These are phyloP conservation scores for Archilochus colubris DNA, from an alignment of 2,113 vertebrate genomes.

Conservation along the genomic window DNA sequence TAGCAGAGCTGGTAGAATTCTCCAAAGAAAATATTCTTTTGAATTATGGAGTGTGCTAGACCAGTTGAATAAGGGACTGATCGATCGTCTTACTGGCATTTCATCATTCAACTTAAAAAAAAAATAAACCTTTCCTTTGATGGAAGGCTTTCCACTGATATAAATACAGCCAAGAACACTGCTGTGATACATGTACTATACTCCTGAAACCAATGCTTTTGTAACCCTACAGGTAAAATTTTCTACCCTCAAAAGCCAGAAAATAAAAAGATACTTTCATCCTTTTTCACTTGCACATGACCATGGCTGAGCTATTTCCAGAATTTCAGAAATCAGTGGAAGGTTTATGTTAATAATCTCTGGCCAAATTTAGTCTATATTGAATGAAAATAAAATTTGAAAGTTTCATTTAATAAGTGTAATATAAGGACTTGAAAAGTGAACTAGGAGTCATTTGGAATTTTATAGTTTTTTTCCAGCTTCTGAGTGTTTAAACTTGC, in stretches of 20 bases:
- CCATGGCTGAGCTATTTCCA: neutral
- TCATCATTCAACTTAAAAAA: neutral
- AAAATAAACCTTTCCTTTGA: neutral
- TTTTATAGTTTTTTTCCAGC: neutral
- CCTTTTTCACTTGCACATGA: neutral
- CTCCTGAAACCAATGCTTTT: neutral
- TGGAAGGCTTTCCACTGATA: neutral
- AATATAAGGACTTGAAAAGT: neutral
- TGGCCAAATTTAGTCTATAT: neutral
- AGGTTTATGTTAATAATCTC: neutral
- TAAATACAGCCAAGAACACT: neutral
- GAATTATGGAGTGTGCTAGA: neutral
- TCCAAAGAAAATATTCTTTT: neutral
- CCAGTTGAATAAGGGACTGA: neutral
- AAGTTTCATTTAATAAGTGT: neutral
- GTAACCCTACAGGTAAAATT: neutral
- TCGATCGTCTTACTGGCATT: neutral
- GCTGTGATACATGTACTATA: neutral
- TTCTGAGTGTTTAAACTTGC: neutral
- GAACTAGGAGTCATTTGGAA: neutral
- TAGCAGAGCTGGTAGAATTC: neutral
- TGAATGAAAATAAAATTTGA: neutral
- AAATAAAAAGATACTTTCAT: neutral
- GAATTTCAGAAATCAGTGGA: slow-evolving; percentile 10
- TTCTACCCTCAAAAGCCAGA: neutral